Base-by-base conservation (phyloP, 2,113 vertebrate genomes). In the Zosterops lateralis region DNA sequence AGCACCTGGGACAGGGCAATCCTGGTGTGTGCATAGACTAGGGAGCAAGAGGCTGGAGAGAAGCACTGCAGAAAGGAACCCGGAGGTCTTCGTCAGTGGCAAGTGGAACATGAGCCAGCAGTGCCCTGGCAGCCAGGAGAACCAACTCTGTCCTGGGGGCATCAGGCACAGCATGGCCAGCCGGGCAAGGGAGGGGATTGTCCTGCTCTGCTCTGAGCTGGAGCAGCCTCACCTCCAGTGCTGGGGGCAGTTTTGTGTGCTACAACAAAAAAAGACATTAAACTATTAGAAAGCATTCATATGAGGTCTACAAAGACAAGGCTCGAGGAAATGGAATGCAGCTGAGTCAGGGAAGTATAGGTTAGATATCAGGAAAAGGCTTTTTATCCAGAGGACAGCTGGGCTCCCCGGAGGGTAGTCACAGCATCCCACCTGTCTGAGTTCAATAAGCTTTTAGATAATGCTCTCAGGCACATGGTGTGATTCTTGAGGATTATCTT, bases 41-140 rank as follows among this genome's bases (percentile, higher is more conserved):
- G 17, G 4, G 25, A 42, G 31, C 22, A 4, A 48, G 13, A 36
- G 10, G 21, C 36, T 26, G 9, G 3, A 65, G 31, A 22, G 15
- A 12, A 57, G 58, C 11, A 0, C 17, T 20, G 14, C 25, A 56
- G 42, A 10, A 50, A 65, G 7, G 7, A 7, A 24, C 31, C 9
- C 2, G 1, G 10, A 3, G 14, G 1, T 36, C 31, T 25, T 57
- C 17, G 20, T 0, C 0, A 0, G 3, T 6, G 9, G 10, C 4
- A 21, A 56, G 34, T 1, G 31, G 42, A 64, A 26, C 1, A 1
- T 10, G 31, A 25, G 7, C 2, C 34, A 57, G 34, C 34, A 50
- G 50, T 32, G 31, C 31, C 66, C 12, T 16, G 57, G 12, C 44
- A 57, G 31, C 42, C 44, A 50, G 21, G 31, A 65, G 21, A 12